A percentile compares a stretch with the other conserved stretches of the same genome.
Evolutionary conservation across 2,113 vertebrate genomes (phyloP).

Genomic region (Platanista minor): DNA sequence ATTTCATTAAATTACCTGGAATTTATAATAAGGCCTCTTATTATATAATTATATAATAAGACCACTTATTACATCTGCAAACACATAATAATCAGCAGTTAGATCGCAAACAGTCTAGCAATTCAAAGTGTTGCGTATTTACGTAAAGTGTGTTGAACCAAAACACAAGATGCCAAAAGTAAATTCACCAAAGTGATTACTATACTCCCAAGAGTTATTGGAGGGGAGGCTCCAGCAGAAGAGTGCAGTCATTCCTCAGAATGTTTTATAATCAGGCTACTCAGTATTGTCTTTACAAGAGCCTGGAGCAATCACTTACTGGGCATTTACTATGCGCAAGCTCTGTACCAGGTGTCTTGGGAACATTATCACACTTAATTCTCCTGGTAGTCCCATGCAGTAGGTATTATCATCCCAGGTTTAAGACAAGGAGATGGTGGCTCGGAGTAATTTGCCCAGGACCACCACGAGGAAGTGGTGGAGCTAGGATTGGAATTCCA

Average conservation of each 20-base stretch:
- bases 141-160: not conserved
- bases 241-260: not conserved
- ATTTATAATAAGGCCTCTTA: too few relatives aligned
- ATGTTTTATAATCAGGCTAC: not conserved
- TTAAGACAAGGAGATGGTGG: not conserved
- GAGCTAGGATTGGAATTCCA: not conserved
- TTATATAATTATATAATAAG: too few relatives aligned
- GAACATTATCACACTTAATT: not conserved
- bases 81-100: not conserved
- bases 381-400: not conserved
- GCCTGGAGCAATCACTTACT: not conserved
- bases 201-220: not conserved
- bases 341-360: not conserved
- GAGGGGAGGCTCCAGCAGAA: not conserved
- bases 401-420: not conserved
- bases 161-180: not conserved
- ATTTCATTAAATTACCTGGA: not conserved
- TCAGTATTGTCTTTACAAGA: not conserved
- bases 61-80: constrained; percentile 12
- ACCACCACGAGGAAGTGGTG: not conserved
- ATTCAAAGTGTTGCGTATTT: not conserved
- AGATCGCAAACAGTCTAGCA: not conserved
- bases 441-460: not conserved
- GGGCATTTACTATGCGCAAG: not conserved
- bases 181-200: not conserved